Evolutionary conservation across 1,140 invertebrate genomes (phyloP), one percentile per base, ranked within the genome.

Genomic region (Orchestia grillus): DNA sequence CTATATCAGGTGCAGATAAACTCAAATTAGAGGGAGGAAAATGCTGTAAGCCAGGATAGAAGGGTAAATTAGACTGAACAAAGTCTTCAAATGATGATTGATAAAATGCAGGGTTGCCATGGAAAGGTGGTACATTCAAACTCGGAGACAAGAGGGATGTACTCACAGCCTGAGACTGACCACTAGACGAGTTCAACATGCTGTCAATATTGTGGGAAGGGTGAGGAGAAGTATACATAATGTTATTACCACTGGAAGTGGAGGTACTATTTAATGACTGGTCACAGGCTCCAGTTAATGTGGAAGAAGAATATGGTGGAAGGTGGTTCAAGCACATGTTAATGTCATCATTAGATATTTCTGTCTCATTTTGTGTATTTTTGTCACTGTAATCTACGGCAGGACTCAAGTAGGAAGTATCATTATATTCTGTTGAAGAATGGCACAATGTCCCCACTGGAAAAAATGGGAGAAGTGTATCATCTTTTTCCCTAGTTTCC

Each of bases 71-170:
- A 44, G 92, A 94, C 92, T 94, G 92, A 47, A 94, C 92, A 47
- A 94, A 94, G 40, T 94, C 92, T 94, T 94, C 92, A 94, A 94
- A 94, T n/a, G 92, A 94, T 45, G 43, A 44, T 23, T 44, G 92
- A 45, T 94, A 94, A 45, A 94, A 94, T n/a, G 43, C 6, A 23
- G 92, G 43, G 41, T 45, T 94, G 1, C 36, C 41, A 47, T 94
- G 92, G 11, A 94, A 44, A 94, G 92, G 92, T 11, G 92, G 43
- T 28, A 44, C 41, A 45, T 90, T 41, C 43, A 47, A 19, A 45
- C 43, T 45, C 0, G 92, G 44, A 47, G 92, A 94, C 44, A 45
- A 44, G 16, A 94, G 92, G 15, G 92, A 94, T 6, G 44, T n/a
- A 40, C 36, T 94, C 15, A 94, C 43, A 94, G 92, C 40, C 41